phyloP scores from a whole-genome alignment of 92 coral and sea anemone genomes.

The Bergia sp. region DNA sequence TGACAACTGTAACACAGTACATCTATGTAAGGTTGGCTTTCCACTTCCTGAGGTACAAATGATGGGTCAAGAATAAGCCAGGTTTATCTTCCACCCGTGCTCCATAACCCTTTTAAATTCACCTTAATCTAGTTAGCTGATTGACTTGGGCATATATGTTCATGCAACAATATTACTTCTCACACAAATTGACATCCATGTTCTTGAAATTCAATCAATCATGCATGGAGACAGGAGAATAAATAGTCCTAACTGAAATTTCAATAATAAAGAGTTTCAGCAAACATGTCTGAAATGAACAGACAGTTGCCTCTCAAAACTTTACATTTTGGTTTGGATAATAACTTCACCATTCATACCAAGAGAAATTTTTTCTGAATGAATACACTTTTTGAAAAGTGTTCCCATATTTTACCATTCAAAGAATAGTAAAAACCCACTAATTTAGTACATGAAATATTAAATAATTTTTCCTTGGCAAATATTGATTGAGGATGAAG shows the following conservation, averaged over 20 bases:
- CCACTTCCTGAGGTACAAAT: no score
- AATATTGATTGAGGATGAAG: not conserved
- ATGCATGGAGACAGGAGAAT: not conserved
- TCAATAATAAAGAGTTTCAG: conserved; percentile 3
- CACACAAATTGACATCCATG: not conserved
- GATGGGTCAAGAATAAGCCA: not conserved
- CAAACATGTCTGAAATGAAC: not conserved
- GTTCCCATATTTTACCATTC: not conserved
- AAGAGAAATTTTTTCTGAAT: not conserved
- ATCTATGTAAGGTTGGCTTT: no score
- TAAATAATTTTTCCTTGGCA: not conserved
- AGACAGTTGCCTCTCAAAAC: not conserved
- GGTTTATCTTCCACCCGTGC: not conserved
- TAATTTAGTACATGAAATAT: no score
- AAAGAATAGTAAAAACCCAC: not conserved
- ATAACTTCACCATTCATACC: not conserved
- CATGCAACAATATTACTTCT: not conserved
- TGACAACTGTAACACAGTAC: no score
- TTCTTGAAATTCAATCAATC: not conserved
- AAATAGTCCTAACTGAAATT: not conserved
- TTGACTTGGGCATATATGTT: not conserved
- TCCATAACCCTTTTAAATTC: not conserved
- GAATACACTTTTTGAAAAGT: not conserved
- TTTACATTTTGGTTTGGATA: not conserved
- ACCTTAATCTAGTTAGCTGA: not conserved